Evolutionary conservation across 2,113 vertebrate species (phyloP).

Genomic region (Chroicocephalus ridibundus): DNA sequence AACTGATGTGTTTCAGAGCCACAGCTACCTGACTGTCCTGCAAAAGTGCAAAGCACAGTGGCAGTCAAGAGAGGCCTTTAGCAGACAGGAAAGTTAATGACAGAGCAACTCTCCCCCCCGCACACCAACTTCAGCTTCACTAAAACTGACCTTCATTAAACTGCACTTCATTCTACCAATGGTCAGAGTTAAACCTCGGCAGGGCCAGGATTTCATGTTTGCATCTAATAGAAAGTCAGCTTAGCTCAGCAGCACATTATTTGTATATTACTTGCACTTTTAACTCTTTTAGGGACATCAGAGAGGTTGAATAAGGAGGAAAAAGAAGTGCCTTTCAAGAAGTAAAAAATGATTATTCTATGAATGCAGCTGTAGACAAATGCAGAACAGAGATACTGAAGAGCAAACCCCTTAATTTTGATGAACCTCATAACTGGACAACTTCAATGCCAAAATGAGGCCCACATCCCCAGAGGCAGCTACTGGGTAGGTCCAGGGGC

Average conservation of each 20-base stretch:
- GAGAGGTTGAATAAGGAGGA: background rate
- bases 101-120: background rate
- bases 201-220: background rate
- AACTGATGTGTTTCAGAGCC: background rate
- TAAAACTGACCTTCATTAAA: background rate
- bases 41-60: background rate
- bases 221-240: background rate
- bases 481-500: background rate
- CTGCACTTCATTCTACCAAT: background rate
- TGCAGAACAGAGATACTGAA: background rate
- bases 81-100: background rate
- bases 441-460: background rate
- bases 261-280: background rate
- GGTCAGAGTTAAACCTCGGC: background rate
- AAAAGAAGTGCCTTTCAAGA: background rate
- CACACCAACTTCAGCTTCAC: background rate
- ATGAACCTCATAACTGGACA: background rate
- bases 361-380: background rate
- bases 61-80: background rate
- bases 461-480: background rate
- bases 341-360: background rate
- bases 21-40: background rate
- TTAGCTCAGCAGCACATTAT: background rate
- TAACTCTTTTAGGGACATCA: background rate
- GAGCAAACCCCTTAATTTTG: background rate